phyloP scores from a whole-genome alignment of 1,140 invertebrate species.

The Tetraneura akinire region DNA sequence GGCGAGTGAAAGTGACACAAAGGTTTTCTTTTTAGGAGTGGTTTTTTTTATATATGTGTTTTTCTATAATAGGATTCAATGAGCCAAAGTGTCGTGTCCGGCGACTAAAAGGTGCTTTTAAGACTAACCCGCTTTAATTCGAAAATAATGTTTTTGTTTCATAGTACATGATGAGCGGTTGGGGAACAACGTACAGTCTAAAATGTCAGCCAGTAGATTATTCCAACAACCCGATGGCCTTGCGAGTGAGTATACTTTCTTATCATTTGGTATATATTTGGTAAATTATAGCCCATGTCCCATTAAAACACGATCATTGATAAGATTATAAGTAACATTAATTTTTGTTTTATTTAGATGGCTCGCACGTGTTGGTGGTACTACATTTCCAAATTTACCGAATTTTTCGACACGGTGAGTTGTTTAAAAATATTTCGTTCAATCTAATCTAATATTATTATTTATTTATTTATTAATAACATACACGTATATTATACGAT shows the following conservation, averaged over 20 bases:
- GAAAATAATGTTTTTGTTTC: slow-evolving; percentile 52
- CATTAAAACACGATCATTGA: too few species aligned
- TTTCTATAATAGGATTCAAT: too few species aligned
- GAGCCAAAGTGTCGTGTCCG: neutral
- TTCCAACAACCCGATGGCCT: slow-evolving; percentile 75
- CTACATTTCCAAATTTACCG: slow-evolving; percentile 95
- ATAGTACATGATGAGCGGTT: slow-evolving; percentile 81
- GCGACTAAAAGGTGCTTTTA: neutral
- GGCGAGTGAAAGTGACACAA: too few species aligned
- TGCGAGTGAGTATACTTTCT: slow-evolving; percentile 71
- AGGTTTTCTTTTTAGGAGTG: too few species aligned
- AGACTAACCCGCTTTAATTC: neutral
- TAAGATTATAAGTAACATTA: too few species aligned
- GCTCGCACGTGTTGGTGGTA: slow-evolving; percentile 95
- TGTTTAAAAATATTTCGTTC: slow-evolving; percentile 54
- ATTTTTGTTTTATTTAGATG: slow-evolving; percentile 66
- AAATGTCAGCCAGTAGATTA: slow-evolving; percentile 93
- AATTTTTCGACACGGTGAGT: slow-evolving; percentile 91
- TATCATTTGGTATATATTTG: too few species aligned
- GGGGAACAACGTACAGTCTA: slow-evolving; percentile 86
- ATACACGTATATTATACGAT: too few species aligned
- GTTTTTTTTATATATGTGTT: too few species aligned
- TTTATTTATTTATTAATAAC: too few species aligned
- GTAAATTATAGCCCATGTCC: too few species aligned
- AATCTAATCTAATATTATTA: too few species aligned